Conservation (phyloP, 2,113 vertebrate species). For the Dipodomys spectabilis region DNA sequence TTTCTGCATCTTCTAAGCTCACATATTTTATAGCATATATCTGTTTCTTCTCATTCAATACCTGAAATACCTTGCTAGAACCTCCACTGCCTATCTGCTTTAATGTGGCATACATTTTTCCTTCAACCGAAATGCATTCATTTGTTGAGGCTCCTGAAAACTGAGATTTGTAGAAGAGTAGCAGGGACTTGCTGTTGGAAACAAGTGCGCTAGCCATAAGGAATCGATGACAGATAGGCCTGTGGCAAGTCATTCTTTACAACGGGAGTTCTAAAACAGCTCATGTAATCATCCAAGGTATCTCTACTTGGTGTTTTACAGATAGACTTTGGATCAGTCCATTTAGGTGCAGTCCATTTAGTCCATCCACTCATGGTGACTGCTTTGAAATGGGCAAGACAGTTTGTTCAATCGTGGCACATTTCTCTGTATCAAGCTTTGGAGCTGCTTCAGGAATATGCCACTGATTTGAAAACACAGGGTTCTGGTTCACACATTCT, state of each 20-base stretch:
- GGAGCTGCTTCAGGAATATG: slow-evolving; percentile 66
- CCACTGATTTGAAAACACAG: slow-evolving; percentile 68
- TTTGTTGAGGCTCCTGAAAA: slow-evolving; percentile 86
- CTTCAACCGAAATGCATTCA: slow-evolving; percentile 93
- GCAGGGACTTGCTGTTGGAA: slow-evolving; percentile 80
- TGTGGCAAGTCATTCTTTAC: slow-evolving; percentile 86
- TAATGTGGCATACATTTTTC: slow-evolving; percentile 93
- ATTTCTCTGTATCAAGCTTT: slow-evolving; percentile 82
- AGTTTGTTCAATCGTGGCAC: slow-evolving; percentile 82
- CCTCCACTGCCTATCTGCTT: slow-evolving; percentile 98
- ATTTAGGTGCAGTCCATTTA: slow-evolving; percentile 59
- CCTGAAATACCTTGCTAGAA: slow-evolving; percentile 98
- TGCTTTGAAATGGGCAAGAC: slow-evolving; percentile 81
- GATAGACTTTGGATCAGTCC: slow-evolving; percentile 72
- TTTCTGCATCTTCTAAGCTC: slow-evolving; percentile 94
- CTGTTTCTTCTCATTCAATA: slow-evolving; percentile 95
- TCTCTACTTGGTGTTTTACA: slow-evolving; percentile 90
- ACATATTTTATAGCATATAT: slow-evolving; percentile 96
- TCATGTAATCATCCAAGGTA: slow-evolving; percentile 87
- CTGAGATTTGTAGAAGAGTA: slow-evolving; percentile 85
- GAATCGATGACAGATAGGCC: slow-evolving; percentile 85
- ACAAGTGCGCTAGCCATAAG: slow-evolving; percentile 83
- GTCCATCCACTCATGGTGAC: slow-evolving; percentile 79
- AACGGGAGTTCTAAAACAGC: slow-evolving; percentile 92
- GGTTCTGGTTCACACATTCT: slow-evolving; percentile 71